Evolutionary conservation across 2,888 invertebrate species (phyloP), one percentile per base, ranked within the genome.

Genomic region (Melieria omissa): DNA sequence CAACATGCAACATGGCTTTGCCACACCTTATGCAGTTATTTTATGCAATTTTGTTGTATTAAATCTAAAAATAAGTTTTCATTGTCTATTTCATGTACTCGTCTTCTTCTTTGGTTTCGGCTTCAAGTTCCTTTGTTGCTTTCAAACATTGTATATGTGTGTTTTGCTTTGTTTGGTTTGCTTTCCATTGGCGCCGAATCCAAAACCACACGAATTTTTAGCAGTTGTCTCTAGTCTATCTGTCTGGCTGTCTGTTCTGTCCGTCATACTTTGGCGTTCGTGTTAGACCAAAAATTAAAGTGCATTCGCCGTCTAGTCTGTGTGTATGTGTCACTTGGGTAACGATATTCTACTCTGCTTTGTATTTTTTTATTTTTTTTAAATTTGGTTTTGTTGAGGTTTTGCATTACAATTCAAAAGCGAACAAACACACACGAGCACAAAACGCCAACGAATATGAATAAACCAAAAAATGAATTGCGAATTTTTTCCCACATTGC

Each of bases 401-500:
- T 83, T 84, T 79, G 82, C 83, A 82, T 84, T 82, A 81, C 82
- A 80, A 80, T 63, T 55, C 54, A 9, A 62, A 16, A 45, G 41
- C 68, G 14, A 60, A 66, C 52, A 52, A 5, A 16, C 58, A 55
- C 46, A 62, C 44, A 62, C 6, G n/a, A 12, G n/a, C 46, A 45
- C 10, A 61, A 47, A 14, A 58, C 42, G 42, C 42, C 42, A 64
- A 52, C 64, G 52, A 64, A 52, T 42, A 52, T 47, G 14, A 16
- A n/a, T 10, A 41, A 68, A 65, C 44, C 67, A 65, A 74, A 73
- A 82, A 83, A 80, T 82, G 78, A 82, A 82, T 80, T 83, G 79
- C 78, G 81, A 79, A 80, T 79, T 80, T 29, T 81, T 84, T 82
- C 82, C 82, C 84, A 82, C 84, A 82, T 81, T 83, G 42, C 10